A percentile compares a stretch with the other conserved stretches of the same genome.
Evolutionary conservation across 2,888 invertebrate genomes (phyloP).

Genomic region (Rambutsinella grinnellia): DNA sequence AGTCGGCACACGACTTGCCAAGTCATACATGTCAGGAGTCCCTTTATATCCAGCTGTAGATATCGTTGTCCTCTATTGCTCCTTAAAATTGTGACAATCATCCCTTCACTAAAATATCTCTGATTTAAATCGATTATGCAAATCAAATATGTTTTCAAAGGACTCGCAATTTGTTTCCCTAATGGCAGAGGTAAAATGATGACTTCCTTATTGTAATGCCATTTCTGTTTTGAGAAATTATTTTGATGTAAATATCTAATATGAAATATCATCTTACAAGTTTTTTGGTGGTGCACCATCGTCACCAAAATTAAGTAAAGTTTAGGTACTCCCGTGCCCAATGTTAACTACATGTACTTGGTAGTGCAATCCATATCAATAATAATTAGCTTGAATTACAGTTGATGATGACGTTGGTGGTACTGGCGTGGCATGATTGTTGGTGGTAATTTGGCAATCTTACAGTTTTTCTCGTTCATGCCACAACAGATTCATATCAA

Average conservation of each 20-base stretch:
- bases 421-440: neutral
- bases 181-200: no score
- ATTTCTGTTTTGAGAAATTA: neutral
- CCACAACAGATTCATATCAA: neutral
- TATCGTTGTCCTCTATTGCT: neutral
- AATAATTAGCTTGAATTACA: constrained; percentile 39
- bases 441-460: constrained; percentile 23
- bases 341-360: no score
- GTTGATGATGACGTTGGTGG: no score
- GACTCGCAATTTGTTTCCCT: no score
- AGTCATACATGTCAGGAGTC: no score
- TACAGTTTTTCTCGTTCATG: neutral
- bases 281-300: no score
- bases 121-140: constrained; percentile 5
- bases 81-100: constrained; percentile 25
- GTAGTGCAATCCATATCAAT: constrained; percentile 21
- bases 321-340: no score
- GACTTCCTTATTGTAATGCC: constrained; percentile 35
- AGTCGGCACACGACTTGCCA: neutral
- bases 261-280: no score
- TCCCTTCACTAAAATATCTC: constrained; percentile 10
- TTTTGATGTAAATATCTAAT: no score
- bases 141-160: no score
- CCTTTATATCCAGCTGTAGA: no score
- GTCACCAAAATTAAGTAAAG: no score